Evolutionary conservation across 2,888 invertebrate species (phyloP).

Genomic region (Bellardia bayeri): DNA sequence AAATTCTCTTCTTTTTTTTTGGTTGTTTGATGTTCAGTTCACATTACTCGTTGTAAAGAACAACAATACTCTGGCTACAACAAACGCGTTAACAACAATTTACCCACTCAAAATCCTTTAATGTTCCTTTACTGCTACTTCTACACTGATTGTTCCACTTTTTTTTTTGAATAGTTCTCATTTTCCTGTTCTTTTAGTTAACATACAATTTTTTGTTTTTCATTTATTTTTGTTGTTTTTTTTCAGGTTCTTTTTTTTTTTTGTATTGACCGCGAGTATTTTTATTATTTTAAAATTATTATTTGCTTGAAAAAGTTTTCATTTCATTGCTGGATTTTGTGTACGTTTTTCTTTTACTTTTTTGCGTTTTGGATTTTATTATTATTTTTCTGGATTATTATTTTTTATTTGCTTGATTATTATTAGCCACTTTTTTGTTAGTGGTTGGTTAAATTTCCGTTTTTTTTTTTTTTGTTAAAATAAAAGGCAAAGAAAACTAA

Average conservation of each 20-base stretch:
- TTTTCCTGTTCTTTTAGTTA: slow-evolving; percentile 26
- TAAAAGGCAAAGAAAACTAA: slow-evolving; percentile 26
- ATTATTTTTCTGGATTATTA: slow-evolving; percentile 63
- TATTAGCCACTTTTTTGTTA: slow-evolving; percentile 70
- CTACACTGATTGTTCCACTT: slow-evolving; percentile 20
- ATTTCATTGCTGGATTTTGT: slow-evolving; percentile 48
- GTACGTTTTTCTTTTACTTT: not conserved
- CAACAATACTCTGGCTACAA: not conserved
- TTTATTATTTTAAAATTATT: slow-evolving; percentile 76
- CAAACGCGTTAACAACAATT: slow-evolving; percentile 3
- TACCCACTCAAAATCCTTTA: slow-evolving; percentile 27
- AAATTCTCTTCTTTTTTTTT: slow-evolving; percentile 9
- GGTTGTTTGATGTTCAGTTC: slow-evolving; percentile 53
- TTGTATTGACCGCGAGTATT: slow-evolving; percentile 70
- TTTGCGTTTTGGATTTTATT: slow-evolving; percentile 23
- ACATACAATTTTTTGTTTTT: slow-evolving; percentile 3
- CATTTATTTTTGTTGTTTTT: slow-evolving; percentile 49
- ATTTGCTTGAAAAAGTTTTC: slow-evolving; percentile 76
- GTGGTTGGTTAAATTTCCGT: slow-evolving; percentile 69
- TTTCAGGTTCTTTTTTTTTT: slow-evolving; percentile 5
- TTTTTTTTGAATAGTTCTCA: not conserved
- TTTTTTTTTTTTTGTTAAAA: slow-evolving; percentile 2
- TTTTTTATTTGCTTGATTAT: slow-evolving; percentile 68
- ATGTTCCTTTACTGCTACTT: slow-evolving; percentile 24
- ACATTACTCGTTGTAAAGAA: slow-evolving; percentile 45